Percentiles rank a stretch among this genome's conserved stretches.
Conservation (phyloP, 2,888 invertebrate genomes). For the Taphrorychus bicolor region DNA sequence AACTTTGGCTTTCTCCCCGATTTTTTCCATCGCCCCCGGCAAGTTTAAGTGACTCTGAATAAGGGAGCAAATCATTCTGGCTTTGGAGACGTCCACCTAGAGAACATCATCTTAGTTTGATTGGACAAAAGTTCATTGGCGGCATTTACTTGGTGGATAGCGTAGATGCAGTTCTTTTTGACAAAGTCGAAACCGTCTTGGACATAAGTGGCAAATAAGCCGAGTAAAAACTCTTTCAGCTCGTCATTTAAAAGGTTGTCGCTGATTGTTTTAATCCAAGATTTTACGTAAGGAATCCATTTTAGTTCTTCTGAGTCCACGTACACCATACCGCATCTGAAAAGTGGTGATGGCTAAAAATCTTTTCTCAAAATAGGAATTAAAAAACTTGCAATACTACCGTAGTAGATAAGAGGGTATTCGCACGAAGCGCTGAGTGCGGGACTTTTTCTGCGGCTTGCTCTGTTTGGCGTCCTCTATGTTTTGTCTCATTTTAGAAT, state of each 20-base stretch:
- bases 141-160: constrained; percentile 81
- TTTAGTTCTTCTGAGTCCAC: constrained; percentile 84
- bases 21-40: constrained; percentile 61
- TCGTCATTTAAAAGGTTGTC: constrained; percentile 64
- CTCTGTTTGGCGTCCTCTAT: too few relatives aligned
- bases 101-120: constrained; percentile 23
- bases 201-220: constrained; percentile 69
- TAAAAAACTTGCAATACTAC: too few relatives aligned
- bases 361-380: too few relatives aligned
- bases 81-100: constrained; percentile 85
- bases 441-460: too few relatives aligned
- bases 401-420: too few relatives aligned
- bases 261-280: constrained; percentile 72
- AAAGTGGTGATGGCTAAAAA: too few relatives aligned
- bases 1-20: constrained; percentile 67
- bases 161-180: constrained; percentile 71
- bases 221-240: constrained; percentile 69
- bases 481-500: too few relatives aligned
- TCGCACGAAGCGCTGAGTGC: too few relatives aligned
- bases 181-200: constrained; percentile 72
- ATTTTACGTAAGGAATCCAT: constrained; percentile 80
- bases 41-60: constrained; percentile 73
- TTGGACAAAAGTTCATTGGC: background rate
- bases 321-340: constrained; percentile 87
- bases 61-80: constrained; percentile 75